Conservation (phyloP, 2,113 vertebrate species). For the Peromyscus polionotus region DNA sequence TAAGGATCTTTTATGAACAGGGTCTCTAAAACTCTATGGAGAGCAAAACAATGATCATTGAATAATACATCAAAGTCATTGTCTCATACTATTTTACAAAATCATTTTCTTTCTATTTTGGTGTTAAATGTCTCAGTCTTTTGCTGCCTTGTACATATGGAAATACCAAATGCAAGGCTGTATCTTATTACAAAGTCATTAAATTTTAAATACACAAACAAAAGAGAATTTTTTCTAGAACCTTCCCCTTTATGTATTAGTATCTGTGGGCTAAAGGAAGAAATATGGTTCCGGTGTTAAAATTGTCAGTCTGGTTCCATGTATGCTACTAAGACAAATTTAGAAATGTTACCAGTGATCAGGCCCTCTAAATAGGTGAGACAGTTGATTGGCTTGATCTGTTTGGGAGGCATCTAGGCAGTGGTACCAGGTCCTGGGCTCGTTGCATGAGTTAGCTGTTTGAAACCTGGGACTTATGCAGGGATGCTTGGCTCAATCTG, state of each 20-base stretch:
- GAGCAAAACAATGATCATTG: constrained; percentile 42
- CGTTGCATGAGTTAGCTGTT: no score
- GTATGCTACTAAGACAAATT: not conserved
- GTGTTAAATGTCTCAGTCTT: not conserved
- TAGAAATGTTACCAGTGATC: not conserved
- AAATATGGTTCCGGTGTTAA: not conserved
- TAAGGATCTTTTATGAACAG: not conserved
- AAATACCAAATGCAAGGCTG: not conserved
- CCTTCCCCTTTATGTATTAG: not conserved
- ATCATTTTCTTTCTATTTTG: not conserved
- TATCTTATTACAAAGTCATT: not conserved
- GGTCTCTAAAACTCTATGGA: not conserved
- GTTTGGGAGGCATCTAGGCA: no score
- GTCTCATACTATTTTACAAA: not conserved
- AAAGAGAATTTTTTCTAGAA: not conserved
- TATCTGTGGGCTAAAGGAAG: not conserved
- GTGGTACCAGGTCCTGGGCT: no score
- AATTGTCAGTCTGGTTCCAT: not conserved
- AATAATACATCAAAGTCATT: not conserved
- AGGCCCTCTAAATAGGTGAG: no score
- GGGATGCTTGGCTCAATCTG: no score
- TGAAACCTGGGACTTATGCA: no score
- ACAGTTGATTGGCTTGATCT: no score
- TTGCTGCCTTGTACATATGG: not conserved
- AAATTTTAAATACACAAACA: constrained; percentile 38